Base-by-base conservation (phyloP, 2,888 invertebrate genomes). In the Oscheius myriophilus region DNA sequence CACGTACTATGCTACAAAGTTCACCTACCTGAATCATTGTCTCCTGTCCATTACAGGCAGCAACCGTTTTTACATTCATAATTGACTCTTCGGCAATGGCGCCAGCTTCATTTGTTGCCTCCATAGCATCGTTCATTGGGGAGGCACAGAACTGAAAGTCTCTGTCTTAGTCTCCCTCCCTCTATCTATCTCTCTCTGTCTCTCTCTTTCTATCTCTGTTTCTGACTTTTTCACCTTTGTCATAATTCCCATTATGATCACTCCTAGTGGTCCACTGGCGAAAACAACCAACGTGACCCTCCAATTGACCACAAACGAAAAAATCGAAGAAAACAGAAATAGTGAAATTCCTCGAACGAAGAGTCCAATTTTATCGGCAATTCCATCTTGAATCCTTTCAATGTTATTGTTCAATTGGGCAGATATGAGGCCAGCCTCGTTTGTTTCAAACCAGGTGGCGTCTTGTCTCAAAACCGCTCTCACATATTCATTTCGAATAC, bases 271-370 rank as follows among this genome's bases (percentile, higher is more conserved):
- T 21, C 78, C 78, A 72, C 76, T 73, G 3, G 75, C 71, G n/a
- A 78, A 66, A 1, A 71, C 67, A 43, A 75, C 67, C 26, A 75
- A 67, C 0, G 78, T 78, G 18, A 76, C 58, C 54, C 71, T 69
- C 78, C 76, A 78, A 49, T 76, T 70, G 51, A 74, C 72, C 26
- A 74, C 69, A 16, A 71, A 52, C 42, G 74, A 76, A 3, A 68
- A 64, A 52, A 73, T 68, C 16, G 73, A 71, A 0, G 79, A 79
- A 12, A 73, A 71, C 7, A 72, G 67, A 69, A 77, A 79, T 77
- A 79, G 77, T 16, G 75, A 70, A 52, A 77, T 72, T 26, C 79
- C 79, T 1, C 79, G 72, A 3, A 77, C 65, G 12, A 79, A 51
- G 55, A 77, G 55, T 14, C 75, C 77, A 1, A 69, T 52, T 49